These are phyloP conservation scores for Eremobia ochroleuca DNA, from an alignment of 2,888 invertebrate genomes.

Conservation along the genomic window DNA sequence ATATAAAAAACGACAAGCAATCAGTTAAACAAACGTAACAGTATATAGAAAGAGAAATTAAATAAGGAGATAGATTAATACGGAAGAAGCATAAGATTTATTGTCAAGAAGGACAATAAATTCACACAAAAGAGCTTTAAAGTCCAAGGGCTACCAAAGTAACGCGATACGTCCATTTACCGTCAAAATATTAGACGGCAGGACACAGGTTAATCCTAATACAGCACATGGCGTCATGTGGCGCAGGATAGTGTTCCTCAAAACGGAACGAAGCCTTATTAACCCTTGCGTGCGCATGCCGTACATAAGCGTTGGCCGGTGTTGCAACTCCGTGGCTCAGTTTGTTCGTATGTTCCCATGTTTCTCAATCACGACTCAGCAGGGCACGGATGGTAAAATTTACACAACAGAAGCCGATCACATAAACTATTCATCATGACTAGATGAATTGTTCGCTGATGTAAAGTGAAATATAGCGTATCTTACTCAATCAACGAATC, in stretches of 20 bases:
- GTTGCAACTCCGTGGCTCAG: slow-evolving; percentile 33
- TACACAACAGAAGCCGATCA: slow-evolving; percentile 47
- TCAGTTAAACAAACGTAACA: neutral
- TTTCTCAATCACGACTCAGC: slow-evolving; percentile 48
- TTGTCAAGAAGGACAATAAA: neutral
- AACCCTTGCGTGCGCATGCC: slow-evolving; percentile 30
- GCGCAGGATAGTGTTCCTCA: slow-evolving; percentile 54
- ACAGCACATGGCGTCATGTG: slow-evolving; percentile 52
- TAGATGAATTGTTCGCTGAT: slow-evolving; percentile 32
- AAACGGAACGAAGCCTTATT: slow-evolving; percentile 57
- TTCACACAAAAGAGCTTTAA: slow-evolving; percentile 2
- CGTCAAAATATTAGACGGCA: slow-evolving; percentile 40
- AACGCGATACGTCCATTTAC: slow-evolving; percentile 42
- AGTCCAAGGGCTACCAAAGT: slow-evolving; percentile 15
- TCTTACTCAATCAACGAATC: slow-evolving; percentile 37
- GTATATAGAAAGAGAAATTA: neutral
- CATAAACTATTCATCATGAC: slow-evolving; percentile 48
- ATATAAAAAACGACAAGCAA: neutral
- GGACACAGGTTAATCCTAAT: slow-evolving; percentile 39
- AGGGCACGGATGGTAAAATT: slow-evolving; percentile 36
- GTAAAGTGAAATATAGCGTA: slow-evolving; percentile 51
- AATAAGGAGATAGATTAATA: neutral
- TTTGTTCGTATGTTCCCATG: slow-evolving; percentile 28
- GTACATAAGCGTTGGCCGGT: slow-evolving; percentile 4
- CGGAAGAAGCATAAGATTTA: neutral